Evolutionary conservation across 2,113 vertebrate species (phyloP).

Genomic region (Bubo scandiacus): DNA sequence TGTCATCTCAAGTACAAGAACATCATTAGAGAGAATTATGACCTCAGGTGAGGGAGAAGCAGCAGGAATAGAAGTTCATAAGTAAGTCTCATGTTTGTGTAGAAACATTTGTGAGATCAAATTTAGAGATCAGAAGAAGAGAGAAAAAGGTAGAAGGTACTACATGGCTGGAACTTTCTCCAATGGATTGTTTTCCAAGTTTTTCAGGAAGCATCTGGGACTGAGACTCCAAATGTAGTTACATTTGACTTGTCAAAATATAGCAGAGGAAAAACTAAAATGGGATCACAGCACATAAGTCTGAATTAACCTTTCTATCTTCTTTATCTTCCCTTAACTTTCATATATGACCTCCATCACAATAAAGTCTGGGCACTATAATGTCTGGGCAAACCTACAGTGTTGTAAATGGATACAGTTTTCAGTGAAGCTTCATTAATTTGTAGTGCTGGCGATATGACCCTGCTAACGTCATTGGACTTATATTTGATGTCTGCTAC

Average conservation of each 20-base stretch:
- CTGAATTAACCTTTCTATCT: not conserved
- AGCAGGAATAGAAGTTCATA: not conserved
- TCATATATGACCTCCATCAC: not conserved
- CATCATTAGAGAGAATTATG: not conserved
- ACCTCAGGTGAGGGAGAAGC: not conserved
- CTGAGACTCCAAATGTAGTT: not conserved
- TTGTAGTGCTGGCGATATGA: not conserved
- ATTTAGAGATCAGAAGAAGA: not conserved
- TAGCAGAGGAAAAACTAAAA: not conserved
- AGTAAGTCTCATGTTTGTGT: not conserved
- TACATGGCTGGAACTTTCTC: not conserved
- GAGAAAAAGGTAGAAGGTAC: not conserved
- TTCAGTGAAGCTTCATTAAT: constrained; percentile 27
- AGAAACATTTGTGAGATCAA: not conserved
- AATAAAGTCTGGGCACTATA: not conserved
- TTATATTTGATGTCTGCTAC: not conserved
- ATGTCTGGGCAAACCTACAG: not conserved
- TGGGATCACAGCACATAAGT: not conserved
- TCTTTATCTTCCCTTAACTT: not conserved
- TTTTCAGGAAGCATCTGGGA: not conserved
- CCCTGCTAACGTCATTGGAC: not conserved
- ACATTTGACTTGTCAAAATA: not conserved
- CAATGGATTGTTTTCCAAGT: not conserved
- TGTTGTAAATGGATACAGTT: not conserved
- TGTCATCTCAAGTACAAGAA: not conserved